These are phyloP conservation scores for Accipiter minullus DNA, from an alignment of 2,797 vertebrate species.

Conservation along the genomic window DNA sequence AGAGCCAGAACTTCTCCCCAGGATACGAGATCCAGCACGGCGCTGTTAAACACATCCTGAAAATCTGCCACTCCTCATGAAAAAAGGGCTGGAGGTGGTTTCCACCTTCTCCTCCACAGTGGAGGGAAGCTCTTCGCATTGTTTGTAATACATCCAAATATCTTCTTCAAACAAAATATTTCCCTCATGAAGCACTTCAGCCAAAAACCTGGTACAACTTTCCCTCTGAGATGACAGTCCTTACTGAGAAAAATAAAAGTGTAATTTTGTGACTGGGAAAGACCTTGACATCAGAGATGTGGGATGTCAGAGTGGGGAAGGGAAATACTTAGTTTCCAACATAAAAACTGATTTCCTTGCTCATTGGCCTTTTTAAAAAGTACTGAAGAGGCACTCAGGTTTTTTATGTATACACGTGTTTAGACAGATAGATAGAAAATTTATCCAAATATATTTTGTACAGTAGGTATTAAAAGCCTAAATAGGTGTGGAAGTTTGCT, in stretches of 20 bases:
- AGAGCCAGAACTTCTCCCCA: slow-evolving; percentile 28
- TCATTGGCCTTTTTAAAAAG: neutral
- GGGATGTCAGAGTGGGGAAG: neutral
- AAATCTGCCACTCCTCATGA: slow-evolving; percentile 13
- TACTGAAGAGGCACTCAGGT: neutral
- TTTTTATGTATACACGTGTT: neutral
- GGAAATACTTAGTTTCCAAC: neutral
- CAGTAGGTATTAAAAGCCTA: neutral
- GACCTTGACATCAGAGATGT: neutral
- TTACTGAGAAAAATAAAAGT: neutral
- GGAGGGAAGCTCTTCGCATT: neutral
- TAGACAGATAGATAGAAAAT: neutral
- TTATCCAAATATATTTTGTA: neutral
- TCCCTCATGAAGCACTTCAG: neutral
- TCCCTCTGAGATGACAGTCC: neutral
- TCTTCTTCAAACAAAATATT: slow-evolving; percentile 45
- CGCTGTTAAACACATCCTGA: neutral
- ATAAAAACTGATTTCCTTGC: neutral
- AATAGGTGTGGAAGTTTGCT: neutral
- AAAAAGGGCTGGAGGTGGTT: neutral
- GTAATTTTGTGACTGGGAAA: neutral
- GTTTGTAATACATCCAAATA: slow-evolving; percentile 40
- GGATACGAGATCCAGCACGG: neutral
- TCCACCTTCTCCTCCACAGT: neutral
- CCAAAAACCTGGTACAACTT: slow-evolving; percentile 27